Percentiles rank a stretch among this genome's conserved stretches.
phyloP scores from a whole-genome alignment of 2,888 invertebrate species.

The Actias luna region DNA sequence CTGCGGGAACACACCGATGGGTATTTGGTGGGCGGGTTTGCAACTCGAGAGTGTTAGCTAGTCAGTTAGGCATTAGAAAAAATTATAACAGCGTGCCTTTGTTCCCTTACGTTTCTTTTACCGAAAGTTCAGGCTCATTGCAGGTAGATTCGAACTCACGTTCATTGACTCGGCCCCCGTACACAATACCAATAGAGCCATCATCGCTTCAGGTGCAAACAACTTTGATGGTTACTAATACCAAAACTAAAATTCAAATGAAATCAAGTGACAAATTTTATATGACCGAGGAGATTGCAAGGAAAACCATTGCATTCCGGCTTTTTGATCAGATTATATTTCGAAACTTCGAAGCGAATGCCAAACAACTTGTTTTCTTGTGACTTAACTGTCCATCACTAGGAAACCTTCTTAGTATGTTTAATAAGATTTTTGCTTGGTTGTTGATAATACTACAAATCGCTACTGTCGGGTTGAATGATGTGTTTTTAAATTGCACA shows the following conservation, averaged over 20 bases:
- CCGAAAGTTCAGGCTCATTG: too few relatives aligned
- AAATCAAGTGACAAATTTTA: constrained; percentile 5
- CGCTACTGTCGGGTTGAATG: too few relatives aligned
- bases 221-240: neutral
- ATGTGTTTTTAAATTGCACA: too few relatives aligned
- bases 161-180: too few relatives aligned
- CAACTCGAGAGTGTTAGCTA: too few relatives aligned
- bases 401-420: constrained; percentile 5
- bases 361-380: constrained; percentile 18
- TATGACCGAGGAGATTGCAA: neutral
- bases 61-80: too few relatives aligned
- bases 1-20: too few relatives aligned
- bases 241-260: neutral
- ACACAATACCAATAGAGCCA: too few relatives aligned
- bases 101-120: too few relatives aligned
- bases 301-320: constrained; percentile 10
- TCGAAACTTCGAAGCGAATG: constrained; percentile 25
- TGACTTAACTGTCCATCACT: constrained; percentile 13
- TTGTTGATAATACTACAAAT: neutral
- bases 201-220: neutral
- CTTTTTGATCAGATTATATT: constrained; percentile 38
- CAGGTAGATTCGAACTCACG: too few relatives aligned
- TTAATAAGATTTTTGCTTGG: neutral
- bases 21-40: too few relatives aligned
- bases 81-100: too few relatives aligned